Conservation (phyloP, 1,140 invertebrate species). For the Periplaneta americana region DNA sequence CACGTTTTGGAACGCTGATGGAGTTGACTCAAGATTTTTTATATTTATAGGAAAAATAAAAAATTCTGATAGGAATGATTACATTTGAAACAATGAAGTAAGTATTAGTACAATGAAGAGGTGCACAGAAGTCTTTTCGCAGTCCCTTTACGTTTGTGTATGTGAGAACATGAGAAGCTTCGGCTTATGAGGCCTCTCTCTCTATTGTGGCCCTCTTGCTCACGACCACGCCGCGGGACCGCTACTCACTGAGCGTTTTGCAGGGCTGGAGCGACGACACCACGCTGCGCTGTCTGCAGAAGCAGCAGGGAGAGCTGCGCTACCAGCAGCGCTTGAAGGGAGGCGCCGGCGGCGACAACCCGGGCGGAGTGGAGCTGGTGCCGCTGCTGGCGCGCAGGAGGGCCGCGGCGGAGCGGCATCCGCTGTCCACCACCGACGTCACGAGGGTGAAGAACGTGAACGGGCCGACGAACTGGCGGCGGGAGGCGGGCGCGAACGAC, state of each 20-base stretch:
- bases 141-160: too few relatives aligned
- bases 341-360: neutral
- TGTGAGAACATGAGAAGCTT: too few relatives aligned
- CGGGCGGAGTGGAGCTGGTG: conserved; percentile 57
- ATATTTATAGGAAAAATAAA: too few relatives aligned
- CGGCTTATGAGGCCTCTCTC: too few relatives aligned
- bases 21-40: too few relatives aligned
- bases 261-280: neutral
- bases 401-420: conserved; percentile 31
- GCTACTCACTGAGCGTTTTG: neutral
- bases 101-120: too few relatives aligned
- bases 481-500: conserved; percentile 22
- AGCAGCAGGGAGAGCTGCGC: neutral
- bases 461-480: conserved; percentile 16
- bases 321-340: neutral
- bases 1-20: too few relatives aligned
- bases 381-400: conserved; percentile 52
- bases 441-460: conserved; percentile 36
- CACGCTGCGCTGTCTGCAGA: neutral
- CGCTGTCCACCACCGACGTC: conserved; percentile 50
- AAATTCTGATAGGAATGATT: too few relatives aligned
- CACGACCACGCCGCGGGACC: too few relatives aligned
- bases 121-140: too few relatives aligned
- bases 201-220: too few relatives aligned
- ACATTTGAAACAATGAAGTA: too few relatives aligned